Conservation (phyloP, 2,797 vertebrate genomes). For the Melanotaenia pygmaea region DNA sequence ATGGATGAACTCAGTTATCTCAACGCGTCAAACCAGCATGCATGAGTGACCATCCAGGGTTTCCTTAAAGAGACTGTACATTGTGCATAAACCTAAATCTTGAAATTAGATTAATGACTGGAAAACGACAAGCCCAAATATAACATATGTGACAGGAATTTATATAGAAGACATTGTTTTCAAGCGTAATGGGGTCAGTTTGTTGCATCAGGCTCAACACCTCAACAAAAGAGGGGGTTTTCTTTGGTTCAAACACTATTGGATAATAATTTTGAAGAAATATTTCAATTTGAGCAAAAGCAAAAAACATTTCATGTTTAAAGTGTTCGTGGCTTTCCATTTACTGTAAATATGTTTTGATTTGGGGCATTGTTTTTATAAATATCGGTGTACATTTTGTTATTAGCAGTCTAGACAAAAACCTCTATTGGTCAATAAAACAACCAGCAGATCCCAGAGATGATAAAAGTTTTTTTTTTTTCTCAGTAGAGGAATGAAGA, state of each 20-base stretch:
- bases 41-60: slow-evolving; percentile 34
- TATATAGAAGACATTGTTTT: background rate
- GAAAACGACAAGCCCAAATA: background rate
- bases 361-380: background rate
- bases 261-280: too few relatives aligned
- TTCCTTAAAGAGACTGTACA: slow-evolving; percentile 7
- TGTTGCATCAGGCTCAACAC: background rate
- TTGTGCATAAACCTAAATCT: background rate
- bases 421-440: background rate
- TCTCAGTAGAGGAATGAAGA: background rate
- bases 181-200: background rate
- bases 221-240: background rate
- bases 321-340: too few relatives aligned
- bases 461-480: too few relatives aligned
- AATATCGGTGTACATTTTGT: background rate
- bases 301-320: background rate
- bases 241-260: background rate
- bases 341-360: too few relatives aligned
- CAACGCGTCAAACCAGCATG: slow-evolving; percentile 50
- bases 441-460: background rate
- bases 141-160: background rate
- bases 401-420: background rate
- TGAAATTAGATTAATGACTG: slow-evolving; percentile 5
- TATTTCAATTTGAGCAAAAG: background rate
- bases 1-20: slow-evolving; percentile 62